Evolutionary conservation across 2,888 invertebrate species (phyloP), one percentile per base, ranked within the genome.

Genomic region (Eudemis profundana): DNA sequence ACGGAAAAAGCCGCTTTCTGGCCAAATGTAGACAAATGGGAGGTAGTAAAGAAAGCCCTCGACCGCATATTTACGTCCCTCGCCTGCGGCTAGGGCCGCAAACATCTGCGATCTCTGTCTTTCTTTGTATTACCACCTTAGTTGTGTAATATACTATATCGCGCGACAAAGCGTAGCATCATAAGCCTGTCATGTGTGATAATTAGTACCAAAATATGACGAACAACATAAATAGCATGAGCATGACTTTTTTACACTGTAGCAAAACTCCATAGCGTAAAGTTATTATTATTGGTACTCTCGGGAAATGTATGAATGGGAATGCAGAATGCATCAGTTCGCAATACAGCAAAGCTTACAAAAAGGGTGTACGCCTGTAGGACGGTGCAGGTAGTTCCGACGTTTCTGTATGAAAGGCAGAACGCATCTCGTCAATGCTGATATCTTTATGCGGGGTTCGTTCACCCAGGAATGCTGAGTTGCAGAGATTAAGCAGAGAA

Each of bases 391-490:
- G 54, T 12, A 0, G n/a, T 42, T 42, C 27, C 12, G 1, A 0
- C 42, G 1, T 42, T 54, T 12, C 17, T 12, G 12, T 5, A 8
- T 19, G 1, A 8, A 56, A 0, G 1, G n/a, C 3, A 8, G 14
- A 42, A 49, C 19, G 38, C 40, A 62, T 63, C 56, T 74, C 29
- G 27, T 73, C 71, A 68, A 57, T 66, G 67, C 65, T 66, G 70
- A 69, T 70, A 63, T 49, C 59, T 70, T 67, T 36, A 64, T 44
- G 44, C 57, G 49, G 47, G 42, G 74, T 66, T 73, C 72, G 40
- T 74, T 77, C 70, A 78, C 70, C 78, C 68, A 57, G 17, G 49
- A 42, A 49, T 57, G 50, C 36, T 36, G 33, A 42, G 42, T 63
- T 23, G 21, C 21, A 44, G n/a, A 50, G 42, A 49, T 50, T 42